A percentile compares a stretch with the other conserved stretches of the same genome.
phyloP scores from a whole-genome alignment of 2,888 invertebrate species.

The Xestia ashworthii region DNA sequence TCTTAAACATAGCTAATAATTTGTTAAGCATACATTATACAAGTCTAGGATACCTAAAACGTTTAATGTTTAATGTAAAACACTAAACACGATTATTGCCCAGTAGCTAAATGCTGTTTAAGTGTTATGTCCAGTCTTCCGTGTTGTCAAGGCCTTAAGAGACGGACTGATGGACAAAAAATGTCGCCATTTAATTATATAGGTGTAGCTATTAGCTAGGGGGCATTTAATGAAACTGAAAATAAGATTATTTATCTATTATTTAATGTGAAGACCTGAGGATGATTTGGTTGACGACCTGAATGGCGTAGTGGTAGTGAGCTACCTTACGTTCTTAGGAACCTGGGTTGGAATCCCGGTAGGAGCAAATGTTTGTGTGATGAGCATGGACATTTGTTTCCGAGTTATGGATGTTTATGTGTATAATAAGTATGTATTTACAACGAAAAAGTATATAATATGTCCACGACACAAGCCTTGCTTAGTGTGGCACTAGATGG shows the following conservation, averaged over 20 bases:
- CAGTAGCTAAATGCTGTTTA: conserved; percentile 75
- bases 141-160: conserved; percentile 80
- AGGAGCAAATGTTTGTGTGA: no score
- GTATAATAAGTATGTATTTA: no score
- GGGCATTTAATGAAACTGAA: not conserved
- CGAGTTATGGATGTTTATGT: no score
- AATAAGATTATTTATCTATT: not conserved
- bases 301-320: no score
- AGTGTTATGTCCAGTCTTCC: conserved; percentile 75
- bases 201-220: conserved; percentile 28
- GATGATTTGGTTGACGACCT: not conserved
- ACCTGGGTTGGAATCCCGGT: no score
- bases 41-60: conserved; percentile 23
- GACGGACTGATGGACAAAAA: conserved; percentile 74
- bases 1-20: conserved; percentile 15
- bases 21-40: conserved; percentile 20
- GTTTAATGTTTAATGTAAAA: conserved; percentile 54
- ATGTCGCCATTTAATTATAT: conserved; percentile 65
- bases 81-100: conserved; percentile 51
- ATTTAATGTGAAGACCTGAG: not conserved
- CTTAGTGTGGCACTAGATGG: no score
- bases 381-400: no score
- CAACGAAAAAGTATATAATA: no score
- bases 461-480: no score
- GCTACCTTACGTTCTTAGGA: no score